A percentile compares a stretch with the other conserved stretches of the same genome.
These are phyloP conservation scores for Leptothorax acervorum DNA, from an alignment of 2,888 invertebrate genomes.

Conservation along the genomic window DNA sequence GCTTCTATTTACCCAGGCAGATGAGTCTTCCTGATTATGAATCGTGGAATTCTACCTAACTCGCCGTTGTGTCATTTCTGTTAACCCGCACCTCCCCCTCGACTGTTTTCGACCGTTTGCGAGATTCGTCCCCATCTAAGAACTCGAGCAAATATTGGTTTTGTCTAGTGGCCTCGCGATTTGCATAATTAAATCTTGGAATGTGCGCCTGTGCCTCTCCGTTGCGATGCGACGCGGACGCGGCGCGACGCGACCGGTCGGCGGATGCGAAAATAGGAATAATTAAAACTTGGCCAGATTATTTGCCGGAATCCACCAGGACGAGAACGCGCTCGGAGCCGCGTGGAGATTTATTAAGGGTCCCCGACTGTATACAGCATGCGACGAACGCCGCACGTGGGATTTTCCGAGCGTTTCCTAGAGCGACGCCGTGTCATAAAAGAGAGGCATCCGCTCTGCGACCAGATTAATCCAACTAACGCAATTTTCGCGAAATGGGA, in stretches of 20 bases:
- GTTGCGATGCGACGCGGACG: conserved; percentile 43
- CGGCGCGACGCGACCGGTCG: conserved; percentile 62
- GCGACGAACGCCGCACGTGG: conserved; percentile 57
- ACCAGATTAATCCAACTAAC: conserved; percentile 72
- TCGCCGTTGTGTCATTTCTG: conserved; percentile 57
- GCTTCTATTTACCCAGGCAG: conserved; percentile 80
- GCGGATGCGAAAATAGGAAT: conserved; percentile 80
- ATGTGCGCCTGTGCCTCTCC: conserved; percentile 43
- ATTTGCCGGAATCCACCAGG: conserved; percentile 77
- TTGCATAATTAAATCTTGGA: conserved; percentile 83
- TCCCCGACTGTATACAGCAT: conserved; percentile 64
- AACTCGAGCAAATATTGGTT: conserved; percentile 83
- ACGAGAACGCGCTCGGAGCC: conserved; percentile 58
- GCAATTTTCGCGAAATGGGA: conserved; percentile 63
- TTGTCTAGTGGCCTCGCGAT: conserved; percentile 82
- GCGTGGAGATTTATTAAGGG: conserved; percentile 78
- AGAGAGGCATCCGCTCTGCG: conserved; percentile 66
- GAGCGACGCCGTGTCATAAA: conserved; percentile 68
- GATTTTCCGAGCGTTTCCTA: conserved; percentile 68
- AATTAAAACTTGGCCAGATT: conserved; percentile 82
- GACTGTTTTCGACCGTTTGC: conserved; percentile 48
- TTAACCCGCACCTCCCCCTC: conserved; percentile 46
- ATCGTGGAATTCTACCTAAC: conserved; percentile 71
- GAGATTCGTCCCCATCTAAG: conserved; percentile 71
- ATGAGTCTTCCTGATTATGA: conserved; percentile 81